These are phyloP conservation scores for Danio choprae DNA, from an alignment of 2,797 vertebrate genomes.

Conservation along the genomic window DNA sequence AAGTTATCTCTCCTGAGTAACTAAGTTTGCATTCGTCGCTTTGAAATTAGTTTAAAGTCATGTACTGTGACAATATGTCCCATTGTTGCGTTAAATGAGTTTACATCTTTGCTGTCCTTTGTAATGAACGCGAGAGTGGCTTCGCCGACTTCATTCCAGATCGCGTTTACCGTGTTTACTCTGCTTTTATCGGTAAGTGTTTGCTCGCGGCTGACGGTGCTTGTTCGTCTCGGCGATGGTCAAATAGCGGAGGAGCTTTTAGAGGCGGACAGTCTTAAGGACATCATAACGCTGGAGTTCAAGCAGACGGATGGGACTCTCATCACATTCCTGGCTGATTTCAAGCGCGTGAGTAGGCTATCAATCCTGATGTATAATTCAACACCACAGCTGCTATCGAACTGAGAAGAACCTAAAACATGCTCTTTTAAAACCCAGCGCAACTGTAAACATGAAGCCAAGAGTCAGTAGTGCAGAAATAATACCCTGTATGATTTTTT, in stretches of 20 bases:
- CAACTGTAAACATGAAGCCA: neutral
- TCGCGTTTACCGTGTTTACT: conserved; percentile 8
- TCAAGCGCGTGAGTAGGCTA: conserved; percentile 82
- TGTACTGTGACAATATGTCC: conserved; percentile 45
- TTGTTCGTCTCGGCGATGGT: conserved; percentile 80
- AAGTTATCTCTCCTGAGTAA: neutral
- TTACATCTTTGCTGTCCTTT: conserved; percentile 14
- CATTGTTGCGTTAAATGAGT: conserved; percentile 48
- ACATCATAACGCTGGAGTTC: conserved; percentile 83
- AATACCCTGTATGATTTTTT: neutral
- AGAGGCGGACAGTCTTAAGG: conserved; percentile 81
- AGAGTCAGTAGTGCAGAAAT: neutral
- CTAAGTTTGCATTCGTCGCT: neutral
- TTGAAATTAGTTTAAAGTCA: neutral
- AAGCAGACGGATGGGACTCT: conserved; percentile 81
- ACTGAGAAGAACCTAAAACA: neutral
- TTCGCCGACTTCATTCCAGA: conserved; percentile 29
- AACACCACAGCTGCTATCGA: neutral
- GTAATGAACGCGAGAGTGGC: conserved; percentile 57
- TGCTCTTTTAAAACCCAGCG: neutral
- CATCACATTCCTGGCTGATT: conserved; percentile 82
- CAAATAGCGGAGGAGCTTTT: conserved; percentile 82
- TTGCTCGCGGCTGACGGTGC: conserved; percentile 79
- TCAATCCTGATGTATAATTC: neutral
- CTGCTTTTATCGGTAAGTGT: conserved; percentile 29